phyloP scores from a whole-genome alignment of 2,113 vertebrate genomes.

The Hepsetus odoe region DNA sequence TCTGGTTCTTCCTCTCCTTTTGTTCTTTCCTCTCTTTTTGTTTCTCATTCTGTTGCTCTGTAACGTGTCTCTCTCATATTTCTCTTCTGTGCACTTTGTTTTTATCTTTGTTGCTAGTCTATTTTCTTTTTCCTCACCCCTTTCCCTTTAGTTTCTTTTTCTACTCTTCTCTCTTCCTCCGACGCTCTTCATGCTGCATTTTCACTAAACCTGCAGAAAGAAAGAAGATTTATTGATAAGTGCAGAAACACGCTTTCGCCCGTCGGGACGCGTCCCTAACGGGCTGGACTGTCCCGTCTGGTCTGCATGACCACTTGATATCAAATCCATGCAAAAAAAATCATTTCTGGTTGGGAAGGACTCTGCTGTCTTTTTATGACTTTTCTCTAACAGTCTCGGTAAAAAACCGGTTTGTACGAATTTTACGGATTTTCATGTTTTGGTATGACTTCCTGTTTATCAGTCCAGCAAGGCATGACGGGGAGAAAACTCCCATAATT shows the following conservation, averaged over 20 bases:
- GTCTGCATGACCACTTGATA: background rate
- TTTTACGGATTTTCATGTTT: background rate
- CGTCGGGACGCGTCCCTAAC: background rate
- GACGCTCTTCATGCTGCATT: too few species aligned
- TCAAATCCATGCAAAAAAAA: background rate
- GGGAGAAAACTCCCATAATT: background rate
- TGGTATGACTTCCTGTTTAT: background rate
- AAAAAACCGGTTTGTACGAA: conserved; percentile 14
- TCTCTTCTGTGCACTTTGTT: too few species aligned
- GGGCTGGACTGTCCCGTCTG: background rate
- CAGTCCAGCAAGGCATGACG: background rate
- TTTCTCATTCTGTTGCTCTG: too few species aligned
- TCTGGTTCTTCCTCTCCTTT: background rate
- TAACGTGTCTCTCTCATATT: too few species aligned
- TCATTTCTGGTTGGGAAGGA: background rate
- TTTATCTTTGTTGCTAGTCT: too few species aligned
- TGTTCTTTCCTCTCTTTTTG: background rate
- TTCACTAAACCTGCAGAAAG: too few species aligned
- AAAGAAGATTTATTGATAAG: too few species aligned
- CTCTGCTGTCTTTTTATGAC: background rate
- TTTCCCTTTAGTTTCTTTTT: too few species aligned
- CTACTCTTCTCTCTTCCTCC: too few species aligned
- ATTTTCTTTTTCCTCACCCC: too few species aligned
- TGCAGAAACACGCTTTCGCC: background rate
- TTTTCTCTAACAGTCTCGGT: background rate